Conservation (phyloP, 2,888 invertebrate species). For the Acanthosepion esculentum region DNA sequence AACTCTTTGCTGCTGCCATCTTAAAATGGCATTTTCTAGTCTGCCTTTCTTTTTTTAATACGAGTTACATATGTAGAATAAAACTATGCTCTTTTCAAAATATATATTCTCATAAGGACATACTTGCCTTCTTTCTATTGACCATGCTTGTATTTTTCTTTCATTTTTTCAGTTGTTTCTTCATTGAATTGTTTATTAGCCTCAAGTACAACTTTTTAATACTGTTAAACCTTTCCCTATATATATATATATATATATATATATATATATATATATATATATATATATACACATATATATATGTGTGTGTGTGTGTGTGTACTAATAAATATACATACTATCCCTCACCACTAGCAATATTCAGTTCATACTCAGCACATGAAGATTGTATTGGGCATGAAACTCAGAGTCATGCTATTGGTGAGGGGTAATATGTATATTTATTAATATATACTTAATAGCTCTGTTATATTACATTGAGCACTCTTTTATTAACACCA, state of each 20-base stretch:
- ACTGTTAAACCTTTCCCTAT: not conserved
- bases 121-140: not conserved
- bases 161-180: not conserved
- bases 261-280: not conserved
- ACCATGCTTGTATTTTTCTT: not conserved
- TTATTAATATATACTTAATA: no score
- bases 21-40: not conserved
- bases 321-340: no score
- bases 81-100: not conserved
- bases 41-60: not conserved
- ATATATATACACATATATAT: no score
- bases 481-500: no score
- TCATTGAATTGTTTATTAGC: not conserved
- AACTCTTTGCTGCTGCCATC: not conserved
- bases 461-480: no score
- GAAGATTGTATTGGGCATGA: no score
- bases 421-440: no score
- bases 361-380: no score
- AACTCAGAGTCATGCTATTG: no score
- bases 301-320: no score
- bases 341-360: no score
- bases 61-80: not conserved
- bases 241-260: not conserved
- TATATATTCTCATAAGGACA: not conserved
- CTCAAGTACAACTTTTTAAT: not conserved